Percentiles rank a stretch among this genome's conserved stretches.
Evolutionary conservation across 2,888 invertebrate genomes (phyloP).

Genomic region (Teleiodes luculella): DNA sequence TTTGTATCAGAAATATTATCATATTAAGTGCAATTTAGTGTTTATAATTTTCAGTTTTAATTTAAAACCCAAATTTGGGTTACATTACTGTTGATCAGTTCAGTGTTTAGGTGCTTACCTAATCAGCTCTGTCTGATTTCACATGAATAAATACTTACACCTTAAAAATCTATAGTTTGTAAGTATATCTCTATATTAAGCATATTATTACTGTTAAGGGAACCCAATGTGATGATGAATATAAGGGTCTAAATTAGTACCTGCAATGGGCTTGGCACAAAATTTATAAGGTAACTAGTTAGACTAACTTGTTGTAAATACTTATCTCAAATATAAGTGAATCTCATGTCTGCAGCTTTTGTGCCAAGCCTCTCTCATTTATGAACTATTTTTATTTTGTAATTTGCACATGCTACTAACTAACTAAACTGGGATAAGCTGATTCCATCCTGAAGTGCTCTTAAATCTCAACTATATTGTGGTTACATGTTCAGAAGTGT

Average conservation of each 20-base stretch:
- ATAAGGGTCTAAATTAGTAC: constrained; percentile 67
- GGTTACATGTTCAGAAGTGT: constrained; percentile 50
- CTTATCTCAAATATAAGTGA: neutral
- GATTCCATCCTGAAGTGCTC: constrained; percentile 78
- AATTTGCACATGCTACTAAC: constrained; percentile 48
- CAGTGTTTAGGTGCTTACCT: too few species aligned
- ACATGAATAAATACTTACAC: too few species aligned
- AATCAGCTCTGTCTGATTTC: too few species aligned
- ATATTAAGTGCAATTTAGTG: constrained; percentile 55
- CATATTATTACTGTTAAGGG: constrained; percentile 55
- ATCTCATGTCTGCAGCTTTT: constrained; percentile 26
- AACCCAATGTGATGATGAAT: constrained; percentile 73
- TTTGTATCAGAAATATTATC: constrained; percentile 30
- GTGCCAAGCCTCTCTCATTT: constrained; percentile 50
- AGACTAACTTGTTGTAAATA: constrained; percentile 1
- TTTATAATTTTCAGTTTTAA: constrained; percentile 39
- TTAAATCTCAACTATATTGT: constrained; percentile 70
- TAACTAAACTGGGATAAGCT: constrained; percentile 61
- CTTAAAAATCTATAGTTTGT: constrained; percentile 33
- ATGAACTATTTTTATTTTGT: constrained; percentile 48
- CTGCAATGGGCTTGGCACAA: constrained; percentile 63
- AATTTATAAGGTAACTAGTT: constrained; percentile 42
- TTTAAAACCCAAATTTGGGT: constrained; percentile 40
- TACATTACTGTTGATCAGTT: too few species aligned
- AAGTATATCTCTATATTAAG: constrained; percentile 35